Conservation (phyloP, 2,797 vertebrate species). For the Sebastes oblongus region DNA sequence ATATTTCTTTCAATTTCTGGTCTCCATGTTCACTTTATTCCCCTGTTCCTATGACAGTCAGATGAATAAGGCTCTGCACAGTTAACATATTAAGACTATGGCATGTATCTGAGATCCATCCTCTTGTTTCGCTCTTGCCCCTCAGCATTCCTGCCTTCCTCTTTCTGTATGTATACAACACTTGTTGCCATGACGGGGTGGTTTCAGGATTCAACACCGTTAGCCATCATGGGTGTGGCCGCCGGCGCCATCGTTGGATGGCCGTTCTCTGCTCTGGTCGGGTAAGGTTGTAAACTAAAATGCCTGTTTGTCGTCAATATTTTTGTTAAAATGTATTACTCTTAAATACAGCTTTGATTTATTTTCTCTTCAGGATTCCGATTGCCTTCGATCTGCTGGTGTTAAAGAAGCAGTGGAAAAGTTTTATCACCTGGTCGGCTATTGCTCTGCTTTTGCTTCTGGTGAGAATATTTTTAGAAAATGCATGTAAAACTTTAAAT, state of each 20-base stretch:
- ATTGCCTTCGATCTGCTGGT: constrained; percentile 94
- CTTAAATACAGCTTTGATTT: neutral
- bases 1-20: neutral
- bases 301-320: rapidly evolving
- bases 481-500: neutral
- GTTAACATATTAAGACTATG: neutral
- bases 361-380: constrained; percentile 82
- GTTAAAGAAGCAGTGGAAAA: constrained; percentile 89
- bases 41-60: neutral
- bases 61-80: neutral
- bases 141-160: constrained; percentile 95
- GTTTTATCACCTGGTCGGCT: constrained; percentile 89
- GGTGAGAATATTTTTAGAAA: constrained; percentile 75
- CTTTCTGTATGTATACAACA: constrained; percentile 97
- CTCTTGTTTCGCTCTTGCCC: constrained; percentile 3
- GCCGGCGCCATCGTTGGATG: constrained; percentile 92
- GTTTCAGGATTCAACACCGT: constrained; percentile 91
- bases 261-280: constrained; percentile 94
- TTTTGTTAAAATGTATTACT: neutral
- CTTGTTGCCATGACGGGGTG: constrained; percentile 96
- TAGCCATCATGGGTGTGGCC: constrained; percentile 91
- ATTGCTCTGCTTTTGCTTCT: constrained; percentile 89
- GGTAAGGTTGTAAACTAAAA: constrained; percentile 79
- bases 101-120: neutral
- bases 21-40: neutral